A percentile compares a stretch with the other conserved stretches of the same genome.
phyloP scores from a whole-genome alignment of 2,888 invertebrate species.

The Andrena chrysosceles region DNA sequence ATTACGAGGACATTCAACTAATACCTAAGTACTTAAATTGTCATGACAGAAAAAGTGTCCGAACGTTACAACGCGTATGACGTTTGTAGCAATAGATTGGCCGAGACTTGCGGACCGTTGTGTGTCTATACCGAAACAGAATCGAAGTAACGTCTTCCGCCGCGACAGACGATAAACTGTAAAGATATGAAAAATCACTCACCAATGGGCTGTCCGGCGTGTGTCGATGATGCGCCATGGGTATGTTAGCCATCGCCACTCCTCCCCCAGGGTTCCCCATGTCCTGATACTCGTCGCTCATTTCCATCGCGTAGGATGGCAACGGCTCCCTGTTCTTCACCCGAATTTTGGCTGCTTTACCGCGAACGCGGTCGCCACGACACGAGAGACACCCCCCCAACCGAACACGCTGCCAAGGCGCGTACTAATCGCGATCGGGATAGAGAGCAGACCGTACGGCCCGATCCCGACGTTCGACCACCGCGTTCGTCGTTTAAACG shows the following conservation, averaged over 20 bases:
- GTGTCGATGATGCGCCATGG: constrained; percentile 87
- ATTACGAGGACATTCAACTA: too few relatives aligned
- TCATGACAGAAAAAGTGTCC: too few relatives aligned
- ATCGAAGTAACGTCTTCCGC: too few relatives aligned
- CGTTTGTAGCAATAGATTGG: too few relatives aligned
- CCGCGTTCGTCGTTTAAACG: constrained; percentile 8
- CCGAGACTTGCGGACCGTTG: too few relatives aligned
- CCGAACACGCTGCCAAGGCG: constrained; percentile 42
- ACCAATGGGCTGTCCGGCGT: constrained; percentile 91
- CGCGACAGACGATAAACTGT: neutral
- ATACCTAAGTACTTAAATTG: too few relatives aligned
- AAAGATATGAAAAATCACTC: constrained; percentile 83
- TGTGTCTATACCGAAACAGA: too few relatives aligned
- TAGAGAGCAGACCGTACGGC: neutral
- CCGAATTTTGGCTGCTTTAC: constrained; percentile 91
- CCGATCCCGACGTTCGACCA: constrained; percentile 6
- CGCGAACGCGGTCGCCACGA: constrained; percentile 63
- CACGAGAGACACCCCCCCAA: constrained; percentile 59
- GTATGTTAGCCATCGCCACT: constrained; percentile 77
- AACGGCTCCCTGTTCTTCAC: constrained; percentile 95
- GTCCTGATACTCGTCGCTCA: constrained; percentile 84
- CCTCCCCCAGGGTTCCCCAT: constrained; percentile 81
- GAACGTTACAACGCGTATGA: too few relatives aligned
- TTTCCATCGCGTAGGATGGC: constrained; percentile 94
- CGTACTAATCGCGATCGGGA: constrained; percentile 15